phyloP scores from a whole-genome alignment of 2,888 invertebrate genomes.

The Microdon myrmicae region DNA sequence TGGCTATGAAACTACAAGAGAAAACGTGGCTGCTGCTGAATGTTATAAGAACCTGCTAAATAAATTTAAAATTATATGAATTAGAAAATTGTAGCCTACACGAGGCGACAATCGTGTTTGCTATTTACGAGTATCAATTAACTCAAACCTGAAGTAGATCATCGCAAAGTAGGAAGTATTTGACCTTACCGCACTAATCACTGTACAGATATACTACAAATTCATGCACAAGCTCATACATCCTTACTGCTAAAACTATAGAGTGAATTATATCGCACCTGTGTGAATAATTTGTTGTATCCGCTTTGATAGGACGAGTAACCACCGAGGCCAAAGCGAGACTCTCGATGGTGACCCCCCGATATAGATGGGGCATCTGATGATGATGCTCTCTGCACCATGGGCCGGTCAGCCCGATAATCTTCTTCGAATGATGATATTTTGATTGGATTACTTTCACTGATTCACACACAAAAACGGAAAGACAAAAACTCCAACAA shows the following conservation, averaged over 20 bases:
- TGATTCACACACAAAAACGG: neutral
- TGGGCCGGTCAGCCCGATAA: conserved; percentile 67
- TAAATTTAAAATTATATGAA: no score
- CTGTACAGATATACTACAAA: neutral
- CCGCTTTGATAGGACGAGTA: conserved; percentile 67
- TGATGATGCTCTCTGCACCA: conserved; percentile 68
- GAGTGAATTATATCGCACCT: conserved; percentile 58
- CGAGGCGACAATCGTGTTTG: no score
- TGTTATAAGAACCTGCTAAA: no score
- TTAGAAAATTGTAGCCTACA: no score
- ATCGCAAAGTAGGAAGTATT: neutral
- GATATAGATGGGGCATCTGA: conserved; percentile 67
- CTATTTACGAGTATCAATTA: no score
- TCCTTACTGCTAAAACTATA: neutral
- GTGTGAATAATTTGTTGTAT: conserved; percentile 67
- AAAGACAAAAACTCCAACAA: neutral
- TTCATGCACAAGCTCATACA: neutral
- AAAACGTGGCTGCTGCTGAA: no score
- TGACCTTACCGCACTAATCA: neutral
- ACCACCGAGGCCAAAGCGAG: conserved; percentile 67
- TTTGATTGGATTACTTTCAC: conserved; percentile 63
- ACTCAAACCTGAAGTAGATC: no score
- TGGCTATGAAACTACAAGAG: no score
- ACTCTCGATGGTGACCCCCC: conserved; percentile 65
- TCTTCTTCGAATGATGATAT: conserved; percentile 68